A percentile compares a stretch with the other conserved stretches of the same genome.
These are phyloP conservation scores for Lycopodina hypogea DNA, from an alignment of 37 sponge, comb jelly and placozoan genomes.

Conservation along the genomic window DNA sequence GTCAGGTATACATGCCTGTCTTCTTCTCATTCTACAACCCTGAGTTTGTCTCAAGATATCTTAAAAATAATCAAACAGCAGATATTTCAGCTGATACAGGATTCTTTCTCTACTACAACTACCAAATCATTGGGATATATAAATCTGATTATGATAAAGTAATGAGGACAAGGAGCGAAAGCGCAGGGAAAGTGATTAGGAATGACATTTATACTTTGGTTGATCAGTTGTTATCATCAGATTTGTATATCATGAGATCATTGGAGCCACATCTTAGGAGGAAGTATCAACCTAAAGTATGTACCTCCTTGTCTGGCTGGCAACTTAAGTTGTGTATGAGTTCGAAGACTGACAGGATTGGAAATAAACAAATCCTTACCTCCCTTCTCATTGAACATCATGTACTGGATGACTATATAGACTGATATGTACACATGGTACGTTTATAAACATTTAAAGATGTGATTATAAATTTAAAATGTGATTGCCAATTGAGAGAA, in stretches of 20 bases:
- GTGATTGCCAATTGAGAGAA: constrained; percentile 34
- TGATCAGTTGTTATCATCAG: constrained; percentile 23
- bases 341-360: constrained; percentile 46
- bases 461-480: constrained; percentile 22
- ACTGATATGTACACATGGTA: no score
- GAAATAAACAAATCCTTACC: constrained; percentile 47
- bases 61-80: not conserved
- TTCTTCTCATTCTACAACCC: constrained; percentile 62
- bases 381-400: no score
- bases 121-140: constrained; percentile 45
- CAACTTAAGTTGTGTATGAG: constrained; percentile 27
- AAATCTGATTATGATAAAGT: constrained; percentile 28
- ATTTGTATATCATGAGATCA: constrained; percentile 47
- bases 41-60: constrained; percentile 21
- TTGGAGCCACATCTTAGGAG: constrained; percentile 52
- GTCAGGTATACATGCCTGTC: constrained; percentile 47
- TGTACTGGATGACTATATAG: no score
- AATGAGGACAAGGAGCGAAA: no score
- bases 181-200: no score
- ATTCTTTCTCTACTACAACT: constrained; percentile 55
- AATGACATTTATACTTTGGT: constrained; percentile 29
- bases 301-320: constrained; percentile 22
- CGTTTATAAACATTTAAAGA: no score
- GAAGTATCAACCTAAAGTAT: constrained; percentile 21
- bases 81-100: constrained; percentile 40